A percentile compares a stretch with the other conserved stretches of the same genome.
Evolutionary conservation across 1,140 invertebrate species (phyloP).

Genomic region (Bombus cullumanus): DNA sequence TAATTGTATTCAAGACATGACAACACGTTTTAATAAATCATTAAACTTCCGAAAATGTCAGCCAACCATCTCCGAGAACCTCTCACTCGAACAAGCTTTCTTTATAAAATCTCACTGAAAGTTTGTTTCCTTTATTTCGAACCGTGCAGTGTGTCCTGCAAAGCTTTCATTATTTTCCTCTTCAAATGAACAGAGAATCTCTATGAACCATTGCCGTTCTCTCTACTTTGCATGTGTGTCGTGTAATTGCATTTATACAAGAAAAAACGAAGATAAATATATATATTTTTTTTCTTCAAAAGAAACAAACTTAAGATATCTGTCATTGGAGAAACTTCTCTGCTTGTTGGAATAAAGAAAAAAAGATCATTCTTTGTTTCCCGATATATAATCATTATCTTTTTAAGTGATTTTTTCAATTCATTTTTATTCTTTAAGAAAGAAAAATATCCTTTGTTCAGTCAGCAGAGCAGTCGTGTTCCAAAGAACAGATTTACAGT

Average conservation of each 20-base stretch:
- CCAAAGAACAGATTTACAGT: constrained; percentile 72
- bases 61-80: constrained; percentile 71
- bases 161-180: constrained; percentile 28
- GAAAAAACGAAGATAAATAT: constrained; percentile 70
- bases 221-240: constrained; percentile 72
- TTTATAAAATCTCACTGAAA: constrained; percentile 63
- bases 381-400: not conserved
- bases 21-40: constrained; percentile 80
- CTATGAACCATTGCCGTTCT: constrained; percentile 63
- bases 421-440: not conserved
- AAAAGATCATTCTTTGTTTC: constrained; percentile 19
- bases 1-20: constrained; percentile 80
- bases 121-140: constrained; percentile 58
- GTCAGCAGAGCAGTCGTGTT: constrained; percentile 24
- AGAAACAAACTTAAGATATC: constrained; percentile 74
- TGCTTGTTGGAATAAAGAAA: constrained; percentile 40
- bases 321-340: constrained; percentile 65
- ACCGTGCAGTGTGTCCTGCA: constrained; percentile 45
- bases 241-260: constrained; percentile 71
- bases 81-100: constrained; percentile 65
- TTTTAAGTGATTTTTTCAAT: not conserved
- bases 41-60: constrained; percentile 78
- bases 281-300: constrained; percentile 44
- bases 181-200: constrained; percentile 64
- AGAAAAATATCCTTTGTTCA: constrained; percentile 4